phyloP scores from a whole-genome alignment of 2,797 vertebrate genomes.

The Sitta carolinensis region DNA sequence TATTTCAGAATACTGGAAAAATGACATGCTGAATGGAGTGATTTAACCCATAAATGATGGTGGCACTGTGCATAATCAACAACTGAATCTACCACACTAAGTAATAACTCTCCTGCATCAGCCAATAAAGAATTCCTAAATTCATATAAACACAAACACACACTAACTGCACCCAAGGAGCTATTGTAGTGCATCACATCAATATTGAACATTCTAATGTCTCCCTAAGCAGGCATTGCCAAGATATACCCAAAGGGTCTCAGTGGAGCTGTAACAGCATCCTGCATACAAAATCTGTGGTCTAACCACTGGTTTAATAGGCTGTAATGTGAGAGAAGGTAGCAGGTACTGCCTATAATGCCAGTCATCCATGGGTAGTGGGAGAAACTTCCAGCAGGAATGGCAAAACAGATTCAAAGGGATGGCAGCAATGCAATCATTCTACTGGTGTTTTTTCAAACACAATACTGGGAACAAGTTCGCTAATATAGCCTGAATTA shows the following conservation, averaged over 20 bases:
- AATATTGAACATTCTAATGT: neutral
- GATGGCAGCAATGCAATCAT: neutral
- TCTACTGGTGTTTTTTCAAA: neutral
- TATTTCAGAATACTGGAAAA: neutral
- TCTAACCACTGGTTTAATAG: constrained; percentile 29
- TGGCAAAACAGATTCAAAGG: neutral
- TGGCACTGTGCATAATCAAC: neutral
- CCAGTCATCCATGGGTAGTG: neutral
- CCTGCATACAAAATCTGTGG: constrained; percentile 10
- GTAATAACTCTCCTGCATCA: neutral
- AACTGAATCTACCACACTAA: neutral
- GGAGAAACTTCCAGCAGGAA: neutral
- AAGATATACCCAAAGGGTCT: neutral
- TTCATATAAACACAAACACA: neutral
- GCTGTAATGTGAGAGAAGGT: neutral
- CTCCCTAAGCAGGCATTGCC: neutral
- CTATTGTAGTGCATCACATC: neutral
- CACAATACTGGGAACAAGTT: neutral
- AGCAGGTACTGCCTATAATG: neutral
- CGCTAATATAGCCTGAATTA: neutral
- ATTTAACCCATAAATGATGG: neutral
- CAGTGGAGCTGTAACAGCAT: neutral
- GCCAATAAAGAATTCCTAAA: neutral
- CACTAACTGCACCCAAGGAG: neutral
- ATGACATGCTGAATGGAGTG: neutral